Evolutionary conservation across 2,888 invertebrate species (phyloP).

Genomic region (Eledone cirrhosa): DNA sequence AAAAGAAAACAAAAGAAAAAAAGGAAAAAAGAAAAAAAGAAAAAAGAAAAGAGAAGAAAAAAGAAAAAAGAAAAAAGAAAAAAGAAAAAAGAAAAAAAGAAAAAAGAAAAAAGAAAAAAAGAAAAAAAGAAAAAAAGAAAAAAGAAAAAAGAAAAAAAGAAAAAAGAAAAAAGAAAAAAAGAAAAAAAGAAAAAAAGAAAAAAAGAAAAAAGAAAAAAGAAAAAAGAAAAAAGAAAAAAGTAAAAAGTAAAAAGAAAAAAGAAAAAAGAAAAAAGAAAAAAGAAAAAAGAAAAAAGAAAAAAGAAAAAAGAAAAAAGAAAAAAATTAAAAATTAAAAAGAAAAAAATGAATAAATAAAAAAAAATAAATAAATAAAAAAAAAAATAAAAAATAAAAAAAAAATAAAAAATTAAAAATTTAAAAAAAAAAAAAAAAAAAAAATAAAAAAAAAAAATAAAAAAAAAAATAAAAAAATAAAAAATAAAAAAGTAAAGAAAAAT

Average conservation of each 20-base stretch:
- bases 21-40: background rate
- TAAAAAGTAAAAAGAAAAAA: background rate
- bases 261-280: background rate
- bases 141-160: background rate
- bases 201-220: background rate
- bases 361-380: background rate
- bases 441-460: background rate
- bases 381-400: background rate
- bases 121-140: background rate
- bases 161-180: background rate
- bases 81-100: background rate
- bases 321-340: background rate
- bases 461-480: background rate
- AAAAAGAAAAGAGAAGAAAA: background rate
- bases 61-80: background rate
- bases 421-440: background rate
- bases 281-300: background rate
- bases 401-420: background rate
- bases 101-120: background rate
- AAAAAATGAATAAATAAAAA: background rate
- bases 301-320: background rate
- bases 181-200: background rate
- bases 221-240: background rate
- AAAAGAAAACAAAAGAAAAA: background rate
- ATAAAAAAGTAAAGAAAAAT: background rate